Percentiles rank a stretch among this genome's conserved stretches.
These are phyloP conservation scores for Mythimna albipuncta DNA, from an alignment of 2,888 invertebrate genomes.

Conservation along the genomic window DNA sequence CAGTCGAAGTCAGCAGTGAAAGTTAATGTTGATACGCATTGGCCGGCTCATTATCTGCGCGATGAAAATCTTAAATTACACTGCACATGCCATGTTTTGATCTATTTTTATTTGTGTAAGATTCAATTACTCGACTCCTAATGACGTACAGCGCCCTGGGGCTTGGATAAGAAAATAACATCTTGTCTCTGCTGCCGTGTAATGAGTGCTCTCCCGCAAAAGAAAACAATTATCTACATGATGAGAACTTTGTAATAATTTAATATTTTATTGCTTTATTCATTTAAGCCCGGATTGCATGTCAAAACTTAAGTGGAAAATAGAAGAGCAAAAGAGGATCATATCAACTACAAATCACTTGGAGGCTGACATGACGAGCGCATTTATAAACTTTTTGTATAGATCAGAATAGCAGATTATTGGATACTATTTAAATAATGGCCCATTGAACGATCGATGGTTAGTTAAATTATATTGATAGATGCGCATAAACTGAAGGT, in stretches of 20 bases:
- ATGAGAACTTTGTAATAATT: conserved; percentile 59
- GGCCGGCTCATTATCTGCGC: conserved; percentile 82
- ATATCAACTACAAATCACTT: conserved; percentile 45
- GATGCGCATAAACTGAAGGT: conserved; percentile 41
- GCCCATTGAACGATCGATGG: conserved; percentile 38
- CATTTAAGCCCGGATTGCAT: conserved; percentile 36
- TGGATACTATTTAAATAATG: conserved; percentile 48
- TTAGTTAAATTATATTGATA: conserved; percentile 54
- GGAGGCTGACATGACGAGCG: conserved; percentile 20
- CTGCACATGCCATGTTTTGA: conserved; percentile 79
- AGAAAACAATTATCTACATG: conserved; percentile 70
- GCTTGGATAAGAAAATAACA: conserved; percentile 75
- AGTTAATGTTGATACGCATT: conserved; percentile 86
- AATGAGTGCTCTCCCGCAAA: conserved; percentile 72
- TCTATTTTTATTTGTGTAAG: conserved; percentile 85
- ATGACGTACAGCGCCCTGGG: conserved; percentile 76
- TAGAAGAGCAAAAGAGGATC: conserved; percentile 43
- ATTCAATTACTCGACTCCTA: conserved; percentile 85
- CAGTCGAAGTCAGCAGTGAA: conserved; percentile 75
- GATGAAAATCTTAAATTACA: conserved; percentile 88
- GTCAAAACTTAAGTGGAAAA: conserved; percentile 55
- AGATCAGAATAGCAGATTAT: conserved; percentile 42
- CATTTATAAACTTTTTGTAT: conserved; percentile 33
- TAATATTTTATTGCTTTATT: conserved; percentile 56
- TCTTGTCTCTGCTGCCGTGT: conserved; percentile 71